Percentiles rank a stretch among this genome's conserved stretches.
Evolutionary conservation across 2,113 vertebrate species (phyloP).

Genomic region (Microcebus jonahi): DNA sequence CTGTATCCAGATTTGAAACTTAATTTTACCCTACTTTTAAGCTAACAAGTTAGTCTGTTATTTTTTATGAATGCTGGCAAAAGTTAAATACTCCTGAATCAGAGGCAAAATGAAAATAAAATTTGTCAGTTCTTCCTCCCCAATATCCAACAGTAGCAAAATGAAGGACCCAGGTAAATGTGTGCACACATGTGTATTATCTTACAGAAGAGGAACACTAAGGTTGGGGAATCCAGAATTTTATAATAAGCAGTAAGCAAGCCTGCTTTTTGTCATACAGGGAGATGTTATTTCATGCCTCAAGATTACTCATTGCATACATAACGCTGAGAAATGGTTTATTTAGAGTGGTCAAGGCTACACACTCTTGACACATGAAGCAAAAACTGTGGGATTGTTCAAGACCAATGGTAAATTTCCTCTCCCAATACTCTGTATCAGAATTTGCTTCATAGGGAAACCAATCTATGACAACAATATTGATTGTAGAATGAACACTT

Average conservation of each 20-base stretch:
- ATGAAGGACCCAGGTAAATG: neutral
- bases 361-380: neutral
- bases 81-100: neutral
- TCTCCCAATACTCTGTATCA: neutral
- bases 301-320: neutral
- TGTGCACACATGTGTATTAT: neutral
- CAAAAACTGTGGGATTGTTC: neutral
- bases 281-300: too few species aligned
- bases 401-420: neutral
- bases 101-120: neutral
- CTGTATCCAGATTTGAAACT: neutral
- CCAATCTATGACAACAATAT: neutral
- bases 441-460: neutral
- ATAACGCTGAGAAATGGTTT: neutral
- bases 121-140: neutral
- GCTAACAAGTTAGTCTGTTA: neutral
- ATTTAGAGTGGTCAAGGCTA: neutral
- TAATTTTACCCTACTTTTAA: neutral
- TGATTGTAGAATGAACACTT: neutral
- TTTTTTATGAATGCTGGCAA: neutral
- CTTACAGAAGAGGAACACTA: neutral
- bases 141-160: neutral
- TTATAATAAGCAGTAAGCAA: neutral
- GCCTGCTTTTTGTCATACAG: neutral
- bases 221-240: neutral